Evolutionary conservation across 1,140 invertebrate species (phyloP), one percentile per base, ranked within the genome.

Genomic region (Megalonaias nervosa): DNA sequence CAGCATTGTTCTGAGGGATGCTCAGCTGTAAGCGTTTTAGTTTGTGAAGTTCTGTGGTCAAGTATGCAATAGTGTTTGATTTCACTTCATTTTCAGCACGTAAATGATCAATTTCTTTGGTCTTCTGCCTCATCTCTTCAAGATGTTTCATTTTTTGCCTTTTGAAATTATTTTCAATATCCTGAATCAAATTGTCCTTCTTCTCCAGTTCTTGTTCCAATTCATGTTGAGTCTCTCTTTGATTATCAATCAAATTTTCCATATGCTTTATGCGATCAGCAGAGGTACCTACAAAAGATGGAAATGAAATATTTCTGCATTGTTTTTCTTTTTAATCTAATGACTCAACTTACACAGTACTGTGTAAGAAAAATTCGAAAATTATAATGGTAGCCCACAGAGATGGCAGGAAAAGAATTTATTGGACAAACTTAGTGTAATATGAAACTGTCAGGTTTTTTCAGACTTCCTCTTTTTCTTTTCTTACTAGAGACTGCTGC

Each of bases 31-130:
- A 71, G 72, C 62, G 73, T 56, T 88, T 89, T 56, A 83, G 64
- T 66, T 81, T 84, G 67, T 86, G 83, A 57, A 89, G 74, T 75
- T 89, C 83, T 64, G 86, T 85, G 67, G 86, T 86, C 26, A 87
- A 82, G 69, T 86, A 85, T 17, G 86, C 87, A 68, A 86, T 85
- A 67, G 80, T 86, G 71, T 84, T 83, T 60, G 84, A 78, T 71
- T 87, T 86, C 19, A 82, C 81, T 62, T 89, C 86, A 61, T 87
- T 71, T 60, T 89, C 84, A 13, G 84, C 81, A 56, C 78, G 65
- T 12, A 87, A 72, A 17, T 74, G 61, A 55, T 82, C 83, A 59
- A 88, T 77, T 23, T 73, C 72, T 64, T 82, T 74, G 58, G 77
- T 75, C 21, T 81, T 82, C 59, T 66, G 23, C 64, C 81, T 75